These are phyloP conservation scores for Tupaia tana DNA, from an alignment of 2,113 vertebrate species.

Conservation along the genomic window DNA sequence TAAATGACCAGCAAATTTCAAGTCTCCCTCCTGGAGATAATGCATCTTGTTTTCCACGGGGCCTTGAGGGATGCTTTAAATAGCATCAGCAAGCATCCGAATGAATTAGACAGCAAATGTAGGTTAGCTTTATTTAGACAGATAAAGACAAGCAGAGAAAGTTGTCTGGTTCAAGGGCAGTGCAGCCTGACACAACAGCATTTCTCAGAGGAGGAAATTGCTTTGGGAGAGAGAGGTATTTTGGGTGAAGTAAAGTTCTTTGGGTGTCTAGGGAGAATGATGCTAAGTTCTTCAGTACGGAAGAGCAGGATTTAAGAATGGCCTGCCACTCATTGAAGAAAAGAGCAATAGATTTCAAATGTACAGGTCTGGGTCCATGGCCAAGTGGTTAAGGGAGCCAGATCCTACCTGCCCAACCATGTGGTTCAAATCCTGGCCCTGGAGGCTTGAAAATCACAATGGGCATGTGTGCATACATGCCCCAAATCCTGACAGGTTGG, in stretches of 20 bases:
- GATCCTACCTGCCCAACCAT: too few relatives aligned
- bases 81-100: conserved; percentile 68
- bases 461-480: too few relatives aligned
- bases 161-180: conserved; percentile 74
- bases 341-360: not conserved
- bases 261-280: conserved; percentile 16
- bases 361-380: not conserved
- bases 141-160: conserved; percentile 74
- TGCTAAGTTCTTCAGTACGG: not conserved
- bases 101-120: conserved; percentile 66
- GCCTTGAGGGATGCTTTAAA: conserved; percentile 78
- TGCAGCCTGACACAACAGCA: conserved; percentile 41
- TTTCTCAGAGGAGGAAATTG: conserved; percentile 63
- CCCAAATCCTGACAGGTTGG: too few relatives aligned
- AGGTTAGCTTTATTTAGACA: conserved; percentile 82
- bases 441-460: too few relatives aligned
- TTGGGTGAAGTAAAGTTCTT: conserved; percentile 68
- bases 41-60: conserved; percentile 61
- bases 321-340: conserved; percentile 1
- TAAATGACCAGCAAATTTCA: conserved; percentile 63
- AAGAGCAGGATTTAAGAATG: conserved; percentile 56
- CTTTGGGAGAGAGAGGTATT: conserved; percentile 55
- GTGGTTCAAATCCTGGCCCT: too few relatives aligned
- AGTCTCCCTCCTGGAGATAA: conserved; percentile 62
- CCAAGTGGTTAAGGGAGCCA: too few relatives aligned